Conservation (phyloP, 1,140 invertebrate species). For the Helicoverpa zea region DNA sequence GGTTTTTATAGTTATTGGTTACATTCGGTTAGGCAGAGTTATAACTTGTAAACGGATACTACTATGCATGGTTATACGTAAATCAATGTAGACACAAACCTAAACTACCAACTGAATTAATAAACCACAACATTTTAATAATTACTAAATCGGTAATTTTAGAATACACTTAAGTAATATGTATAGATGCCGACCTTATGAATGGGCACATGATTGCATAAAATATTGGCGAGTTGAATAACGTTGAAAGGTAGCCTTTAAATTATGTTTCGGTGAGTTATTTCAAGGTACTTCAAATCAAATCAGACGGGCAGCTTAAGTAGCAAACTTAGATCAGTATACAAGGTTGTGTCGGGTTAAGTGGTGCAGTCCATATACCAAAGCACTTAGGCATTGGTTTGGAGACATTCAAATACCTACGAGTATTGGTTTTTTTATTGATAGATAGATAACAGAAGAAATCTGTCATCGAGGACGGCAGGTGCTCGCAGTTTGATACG, state of each 20-base stretch:
- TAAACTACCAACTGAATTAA: too few species aligned
- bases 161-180: too few species aligned
- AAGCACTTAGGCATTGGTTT: background rate
- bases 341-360: constrained; percentile 30
- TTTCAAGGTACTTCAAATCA: constrained; percentile 31
- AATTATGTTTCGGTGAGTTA: background rate
- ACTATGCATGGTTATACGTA: background rate
- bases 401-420: background rate
- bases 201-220: constrained; percentile 25
- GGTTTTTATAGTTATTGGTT: too few species aligned
- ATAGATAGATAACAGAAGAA: constrained; percentile 52
- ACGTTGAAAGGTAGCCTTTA: constrained; percentile 28
- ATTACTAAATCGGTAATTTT: background rate
- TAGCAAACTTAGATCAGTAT: constrained; percentile 10
- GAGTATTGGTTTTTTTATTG: constrained; percentile 9
- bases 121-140: constrained; percentile 16
- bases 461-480: constrained; percentile 52
- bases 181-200: constrained; percentile 3
- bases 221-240: constrained; percentile 1
- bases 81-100: background rate
- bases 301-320: background rate
- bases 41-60: too few species aligned
- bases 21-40: too few species aligned
- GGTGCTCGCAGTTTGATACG: constrained; percentile 49
- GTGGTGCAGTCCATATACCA: background rate